These are phyloP conservation scores for Hoplodrina blanda DNA, from an alignment of 2,888 invertebrate genomes.

Conservation along the genomic window DNA sequence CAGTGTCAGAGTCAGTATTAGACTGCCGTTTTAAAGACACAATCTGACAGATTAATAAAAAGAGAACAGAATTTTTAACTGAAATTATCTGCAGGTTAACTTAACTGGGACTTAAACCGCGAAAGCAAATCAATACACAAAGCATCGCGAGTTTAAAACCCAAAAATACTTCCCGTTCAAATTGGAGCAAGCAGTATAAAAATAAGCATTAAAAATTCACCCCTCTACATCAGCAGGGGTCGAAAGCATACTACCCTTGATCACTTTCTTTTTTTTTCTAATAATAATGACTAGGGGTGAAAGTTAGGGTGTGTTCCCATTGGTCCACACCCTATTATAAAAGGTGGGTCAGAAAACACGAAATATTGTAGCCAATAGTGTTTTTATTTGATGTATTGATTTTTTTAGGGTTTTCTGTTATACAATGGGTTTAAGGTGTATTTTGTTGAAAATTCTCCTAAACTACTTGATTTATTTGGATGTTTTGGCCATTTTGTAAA, in stretches of 20 bases:
- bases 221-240: conserved; percentile 44
- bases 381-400: conserved; percentile 38
- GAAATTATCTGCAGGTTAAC: neutral
- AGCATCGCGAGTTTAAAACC: neutral
- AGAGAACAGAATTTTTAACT: too few species aligned
- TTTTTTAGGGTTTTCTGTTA: conserved; percentile 6
- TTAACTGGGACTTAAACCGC: neutral
- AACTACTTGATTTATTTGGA: too few species aligned
- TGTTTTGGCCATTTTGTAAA: too few species aligned
- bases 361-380: conserved; percentile 36
- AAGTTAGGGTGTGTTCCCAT: conserved; percentile 51
- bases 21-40: too few species aligned
- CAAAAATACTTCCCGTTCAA: conserved; percentile 7
- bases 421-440: neutral
- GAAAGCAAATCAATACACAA: neutral
- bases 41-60: too few species aligned
- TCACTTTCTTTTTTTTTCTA: conserved; percentile 62
- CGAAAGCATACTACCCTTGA: conserved; percentile 33
- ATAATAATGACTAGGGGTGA: conserved; percentile 61
- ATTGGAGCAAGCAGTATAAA: conserved; percentile 13
- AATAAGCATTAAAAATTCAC: conserved; percentile 39
- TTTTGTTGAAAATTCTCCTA: neutral
- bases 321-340: conserved; percentile 40
- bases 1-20: too few species aligned
- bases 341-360: conserved; percentile 42